Percentiles rank a stretch among this genome's conserved stretches.
Conservation (phyloP, 2,888 invertebrate species). For the Scaptomyza parva region DNA sequence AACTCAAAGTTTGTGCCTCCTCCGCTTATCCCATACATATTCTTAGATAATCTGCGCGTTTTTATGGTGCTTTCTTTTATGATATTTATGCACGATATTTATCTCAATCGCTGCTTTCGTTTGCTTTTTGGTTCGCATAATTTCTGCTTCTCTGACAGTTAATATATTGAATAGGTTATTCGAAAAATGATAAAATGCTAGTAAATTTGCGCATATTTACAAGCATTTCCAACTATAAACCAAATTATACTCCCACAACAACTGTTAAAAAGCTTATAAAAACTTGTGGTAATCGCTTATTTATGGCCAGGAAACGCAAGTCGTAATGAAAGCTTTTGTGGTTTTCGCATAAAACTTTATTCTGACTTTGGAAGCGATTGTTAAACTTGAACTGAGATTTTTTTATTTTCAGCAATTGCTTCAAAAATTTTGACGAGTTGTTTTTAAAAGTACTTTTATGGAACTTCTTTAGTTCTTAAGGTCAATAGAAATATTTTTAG, state of each 20-base stretch:
- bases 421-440: not conserved
- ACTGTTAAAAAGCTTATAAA: constrained; percentile 27
- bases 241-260: constrained; percentile 32
- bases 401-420: constrained; percentile 5
- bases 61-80: constrained; percentile 74
- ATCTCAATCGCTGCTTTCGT: constrained; percentile 65
- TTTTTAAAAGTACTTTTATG: too few relatives aligned
- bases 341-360: constrained; percentile 29
- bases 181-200: constrained; percentile 46
- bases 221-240: constrained; percentile 61
- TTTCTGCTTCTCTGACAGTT: constrained; percentile 63
- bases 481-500: not conserved
- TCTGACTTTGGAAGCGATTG: constrained; percentile 3
- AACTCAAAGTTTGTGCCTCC: constrained; percentile 49
- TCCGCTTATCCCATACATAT: constrained; percentile 16
- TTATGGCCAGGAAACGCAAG: constrained; percentile 33
- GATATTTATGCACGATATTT: constrained; percentile 74
- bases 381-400: constrained; percentile 27
- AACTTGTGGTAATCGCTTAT: constrained; percentile 56
- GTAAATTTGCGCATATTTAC: constrained; percentile 52
- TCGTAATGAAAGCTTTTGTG: constrained; percentile 32
- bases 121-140: constrained; percentile 36
- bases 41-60: constrained; percentile 64
- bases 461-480: too few relatives aligned
- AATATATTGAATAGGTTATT: constrained; percentile 71